Evolutionary conservation across 2,113 vertebrate species (phyloP), one percentile per base, ranked within the genome.

Genomic region (Poecilia latipinna): DNA sequence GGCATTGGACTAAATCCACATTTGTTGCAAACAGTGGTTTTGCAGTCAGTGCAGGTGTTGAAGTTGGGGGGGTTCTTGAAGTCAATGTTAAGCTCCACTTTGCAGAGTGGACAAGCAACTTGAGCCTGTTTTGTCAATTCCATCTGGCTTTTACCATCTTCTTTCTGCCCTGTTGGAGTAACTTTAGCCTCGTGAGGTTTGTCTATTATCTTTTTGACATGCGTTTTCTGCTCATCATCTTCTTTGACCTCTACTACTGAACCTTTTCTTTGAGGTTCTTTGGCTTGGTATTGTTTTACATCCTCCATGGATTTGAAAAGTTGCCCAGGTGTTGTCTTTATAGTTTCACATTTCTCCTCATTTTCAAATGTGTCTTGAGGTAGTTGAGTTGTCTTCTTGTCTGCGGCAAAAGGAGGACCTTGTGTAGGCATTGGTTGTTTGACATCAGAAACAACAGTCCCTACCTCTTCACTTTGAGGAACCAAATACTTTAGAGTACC

Each of bases 1-100:
- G 95, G 94, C 75, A 92, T 94, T 0, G 96, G 97, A 84, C 96
- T 98, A 94, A 99, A 99, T 95, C 98, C 98, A 96, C 97, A 99
- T 80, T 96, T 95, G 79, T 94, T 97, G 90, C 98, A 99, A 42
- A 98, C 97, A 39, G 87, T 80, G 3, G 88, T 92, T 93, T 96
- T 96, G 93, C 97, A 99, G 82, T 96, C 95, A 0, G 96, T 97
- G 77, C 98, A 99, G 0, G 90, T 96, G 65, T 92, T 97, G 83
- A 95, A 98, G 93, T 97, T 98, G 19, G 95, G 93, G 39, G 85
- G 87, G 75, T 96, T 96, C 77, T 94, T 89, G 70, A 94, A 95
- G 72, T 93, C 95, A 67, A 94, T 42, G 70, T 96, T 98, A 80
- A 99, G 94, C 78, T 90, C 94, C 74, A 88, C 94, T 91, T 97